Conservation (phyloP, 2,797 vertebrate genomes). For the Coregonus ussuriensis region DNA sequence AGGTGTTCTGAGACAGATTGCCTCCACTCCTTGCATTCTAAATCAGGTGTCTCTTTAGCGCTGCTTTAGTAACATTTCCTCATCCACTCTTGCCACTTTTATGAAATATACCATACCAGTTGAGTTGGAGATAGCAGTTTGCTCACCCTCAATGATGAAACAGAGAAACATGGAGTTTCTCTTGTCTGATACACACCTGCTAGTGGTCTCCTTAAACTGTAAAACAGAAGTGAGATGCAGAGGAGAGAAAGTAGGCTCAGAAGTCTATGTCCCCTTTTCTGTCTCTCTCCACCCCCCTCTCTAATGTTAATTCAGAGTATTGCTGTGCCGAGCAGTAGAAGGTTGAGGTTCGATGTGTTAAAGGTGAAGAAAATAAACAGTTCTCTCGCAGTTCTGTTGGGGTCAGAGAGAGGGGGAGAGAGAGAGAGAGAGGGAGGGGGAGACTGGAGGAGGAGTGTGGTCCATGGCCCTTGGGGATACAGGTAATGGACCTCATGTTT, state of each 20-base stretch:
- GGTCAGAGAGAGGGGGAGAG: constrained; percentile 17
- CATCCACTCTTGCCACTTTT: not conserved
- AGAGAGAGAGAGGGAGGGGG: not conserved
- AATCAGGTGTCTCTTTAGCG: not conserved
- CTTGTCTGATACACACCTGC: not conserved
- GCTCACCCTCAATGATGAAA: not conserved
- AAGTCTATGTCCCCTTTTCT: not conserved
- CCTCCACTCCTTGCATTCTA: not conserved
- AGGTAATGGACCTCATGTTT: constrained; percentile 37
- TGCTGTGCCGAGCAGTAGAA: not conserved
- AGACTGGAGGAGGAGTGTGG: not conserved
- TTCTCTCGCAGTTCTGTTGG: constrained; percentile 3
- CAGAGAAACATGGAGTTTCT: not conserved
- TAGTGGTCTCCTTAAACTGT: not conserved
- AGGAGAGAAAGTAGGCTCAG: constrained; percentile 1
- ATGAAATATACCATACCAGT: not conserved
- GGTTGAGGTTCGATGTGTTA: constrained; percentile 4
- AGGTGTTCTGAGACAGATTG: not conserved
- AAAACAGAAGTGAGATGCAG: constrained; percentile 18
- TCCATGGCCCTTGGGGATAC: constrained; percentile 11
- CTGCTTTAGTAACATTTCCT: not conserved
- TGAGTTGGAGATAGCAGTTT: not conserved
- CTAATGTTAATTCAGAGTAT: not conserved
- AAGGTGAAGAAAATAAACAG: constrained; percentile 28
- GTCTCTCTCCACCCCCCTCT: not conserved